Evolutionary conservation across 2,797 vertebrate species (phyloP), one percentile per base, ranked within the genome.

Genomic region (Hydrocynus forskahlii): DNA sequence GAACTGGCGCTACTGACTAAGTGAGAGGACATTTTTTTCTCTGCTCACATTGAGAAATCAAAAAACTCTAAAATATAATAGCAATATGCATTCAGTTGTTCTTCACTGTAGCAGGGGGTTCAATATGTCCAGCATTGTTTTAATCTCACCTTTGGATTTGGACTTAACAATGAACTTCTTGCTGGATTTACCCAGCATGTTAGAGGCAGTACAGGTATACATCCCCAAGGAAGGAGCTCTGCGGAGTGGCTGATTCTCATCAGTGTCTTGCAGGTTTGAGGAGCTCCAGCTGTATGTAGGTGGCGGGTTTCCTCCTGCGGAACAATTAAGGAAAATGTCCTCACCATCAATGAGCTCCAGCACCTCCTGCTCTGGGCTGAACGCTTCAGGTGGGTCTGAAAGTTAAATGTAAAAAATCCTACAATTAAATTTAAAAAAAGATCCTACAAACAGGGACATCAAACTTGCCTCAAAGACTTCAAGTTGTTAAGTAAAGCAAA

Each of bases 111-210:
- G 35, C 35, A 35, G 2, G 35, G 35, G 35, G 35, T 35, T 35
- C 2, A 35, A 35, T 17, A 64, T 70, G 17, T 48, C 5, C 4
- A 10, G 43, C 16, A 7, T 14, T 60, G 14, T 14, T 19, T 35
- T 8, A 38, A 4, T 70, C 75, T 72, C 66, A 85, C 85, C 83
- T 85, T 85, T 85, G 81, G 83, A 81, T 79, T 81, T 87, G 29
- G 66, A 62, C 59, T 83, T 85, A 55, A 87, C 60, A 45, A 85
- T 66, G 60, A 87, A 87, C 48, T 83, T 62, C 77, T 87, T 87
- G 83, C 85, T 85, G n/a, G 70, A 84, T 85, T 87, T 87, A 8
- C 85, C 85, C 38, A 87, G 73, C 19, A 85, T 70, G 74, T 87
- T 87, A 50, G 79, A 85, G 0, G 86, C 86, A 25, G 79, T 87